Conservation (phyloP, 1,140 invertebrate species). For the Ridgeia piscesae region DNA sequence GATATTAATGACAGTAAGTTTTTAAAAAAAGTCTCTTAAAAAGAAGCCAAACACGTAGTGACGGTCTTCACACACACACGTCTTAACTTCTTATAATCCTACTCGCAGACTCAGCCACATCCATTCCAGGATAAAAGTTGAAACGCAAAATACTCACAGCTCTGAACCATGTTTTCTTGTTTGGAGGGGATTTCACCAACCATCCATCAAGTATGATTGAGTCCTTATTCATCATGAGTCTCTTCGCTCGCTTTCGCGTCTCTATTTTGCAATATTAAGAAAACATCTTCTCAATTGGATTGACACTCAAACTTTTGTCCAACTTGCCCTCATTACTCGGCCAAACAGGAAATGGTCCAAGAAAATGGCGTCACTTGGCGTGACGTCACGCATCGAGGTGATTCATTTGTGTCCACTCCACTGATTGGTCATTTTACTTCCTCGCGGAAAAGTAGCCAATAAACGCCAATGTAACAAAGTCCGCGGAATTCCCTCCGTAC, state of each 20-base stretch:
- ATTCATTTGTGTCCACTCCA: background rate
- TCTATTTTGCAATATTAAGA: background rate
- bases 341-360: background rate
- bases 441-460: background rate
- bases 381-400: background rate
- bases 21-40: too few species aligned
- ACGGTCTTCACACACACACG: background rate
- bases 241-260: background rate
- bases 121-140: background rate
- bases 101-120: background rate
- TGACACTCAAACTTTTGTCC: background rate
- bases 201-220: conserved; percentile 23
- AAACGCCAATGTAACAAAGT: background rate
- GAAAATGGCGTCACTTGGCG: background rate
- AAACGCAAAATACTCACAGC: conserved; percentile 20
- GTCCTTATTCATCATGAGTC: background rate
- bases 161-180: conserved; percentile 27
- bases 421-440: background rate
- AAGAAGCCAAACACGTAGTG: background rate
- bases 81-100: background rate
- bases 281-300: background rate
- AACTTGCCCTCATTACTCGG: background rate
- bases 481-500: background rate
- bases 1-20: too few species aligned
- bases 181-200: conserved; percentile 29